A percentile compares a stretch with the other conserved stretches of the same genome.
phyloP scores from a whole-genome alignment of 2,888 invertebrate species.

The Drosophila koepferae region DNA sequence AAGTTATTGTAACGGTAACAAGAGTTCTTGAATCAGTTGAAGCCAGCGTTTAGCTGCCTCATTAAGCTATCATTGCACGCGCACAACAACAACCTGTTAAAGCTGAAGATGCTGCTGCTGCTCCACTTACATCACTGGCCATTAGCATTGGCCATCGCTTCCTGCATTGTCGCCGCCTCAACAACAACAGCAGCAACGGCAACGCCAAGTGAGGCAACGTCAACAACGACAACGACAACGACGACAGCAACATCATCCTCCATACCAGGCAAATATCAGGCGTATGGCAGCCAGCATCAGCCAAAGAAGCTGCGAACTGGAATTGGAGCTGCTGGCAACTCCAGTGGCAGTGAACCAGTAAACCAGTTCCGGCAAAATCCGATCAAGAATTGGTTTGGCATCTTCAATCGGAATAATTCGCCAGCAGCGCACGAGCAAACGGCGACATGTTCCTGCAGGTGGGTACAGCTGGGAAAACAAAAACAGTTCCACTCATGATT shows the following conservation, averaged over 20 bases:
- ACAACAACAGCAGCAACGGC: slow-evolving; percentile 30
- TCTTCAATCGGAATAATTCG: slow-evolving; percentile 87
- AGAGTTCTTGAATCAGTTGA: neutral
- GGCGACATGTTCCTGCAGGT: slow-evolving; percentile 83
- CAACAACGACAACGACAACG: slow-evolving; percentile 18
- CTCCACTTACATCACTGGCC: slow-evolving; percentile 80
- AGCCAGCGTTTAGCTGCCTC: slow-evolving; percentile 42
- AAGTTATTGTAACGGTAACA: slow-evolving; percentile 53
- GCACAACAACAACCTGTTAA: slow-evolving; percentile 52
- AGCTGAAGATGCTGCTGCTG: slow-evolving; percentile 77
- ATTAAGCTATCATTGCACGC: slow-evolving; percentile 66
- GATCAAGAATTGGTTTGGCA: slow-evolving; percentile 87
- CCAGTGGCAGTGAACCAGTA: slow-evolving; percentile 62
- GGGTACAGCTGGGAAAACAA: slow-evolving; percentile 36
- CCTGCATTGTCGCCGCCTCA: slow-evolving; percentile 73
- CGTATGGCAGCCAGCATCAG: slow-evolving; percentile 72
- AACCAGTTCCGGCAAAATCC: slow-evolving; percentile 74
- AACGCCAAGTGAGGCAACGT: slow-evolving; percentile 8
- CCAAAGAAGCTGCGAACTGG: slow-evolving; percentile 60
- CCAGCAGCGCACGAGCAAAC: slow-evolving; percentile 85
- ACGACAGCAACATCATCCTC: slow-evolving; percentile 49
- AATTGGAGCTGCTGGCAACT: slow-evolving; percentile 33
- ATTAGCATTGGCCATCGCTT: slow-evolving; percentile 80
- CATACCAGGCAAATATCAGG: slow-evolving; percentile 83
- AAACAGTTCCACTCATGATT: slow-evolving; percentile 67